Evolutionary conservation across 2,797 vertebrate genomes (phyloP).

Genomic region (Fistularia commersonii): DNA sequence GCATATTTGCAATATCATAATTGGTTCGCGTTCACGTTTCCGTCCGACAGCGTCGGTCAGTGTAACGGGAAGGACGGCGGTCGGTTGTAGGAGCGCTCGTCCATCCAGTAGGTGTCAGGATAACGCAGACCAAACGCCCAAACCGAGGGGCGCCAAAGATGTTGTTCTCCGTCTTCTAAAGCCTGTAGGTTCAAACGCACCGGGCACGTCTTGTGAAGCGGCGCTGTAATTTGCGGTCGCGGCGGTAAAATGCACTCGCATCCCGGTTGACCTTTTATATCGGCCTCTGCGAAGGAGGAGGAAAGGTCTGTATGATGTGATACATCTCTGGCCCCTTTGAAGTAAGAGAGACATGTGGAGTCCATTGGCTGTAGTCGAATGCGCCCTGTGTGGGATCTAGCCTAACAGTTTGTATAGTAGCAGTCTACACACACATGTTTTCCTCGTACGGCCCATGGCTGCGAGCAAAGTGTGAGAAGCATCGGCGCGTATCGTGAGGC

Average conservation of each 20-base stretch:
- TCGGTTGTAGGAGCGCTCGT: not conserved
- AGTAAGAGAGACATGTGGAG: constrained; percentile 55
- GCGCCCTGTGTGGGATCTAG: constrained; percentile 58
- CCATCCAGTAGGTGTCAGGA: constrained; percentile 54
- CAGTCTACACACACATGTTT: constrained; percentile 34
- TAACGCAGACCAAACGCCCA: constrained; percentile 32
- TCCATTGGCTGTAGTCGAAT: constrained; percentile 46
- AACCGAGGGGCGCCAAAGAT: not conserved
- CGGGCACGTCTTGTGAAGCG: too few species aligned
- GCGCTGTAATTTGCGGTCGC: too few species aligned
- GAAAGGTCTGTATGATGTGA: constrained; percentile 30
- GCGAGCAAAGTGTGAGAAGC: too few species aligned
- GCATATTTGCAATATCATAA: not conserved
- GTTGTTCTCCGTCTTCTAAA: not conserved
- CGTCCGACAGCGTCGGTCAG: not conserved
- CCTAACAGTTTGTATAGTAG: constrained; percentile 45
- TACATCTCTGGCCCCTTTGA: constrained; percentile 41
- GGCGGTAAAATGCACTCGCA: too few species aligned
- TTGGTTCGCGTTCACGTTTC: not conserved
- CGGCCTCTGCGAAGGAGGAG: constrained; percentile 10
- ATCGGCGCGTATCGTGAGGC: too few species aligned
- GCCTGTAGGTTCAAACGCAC: too few species aligned
- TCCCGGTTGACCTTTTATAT: constrained; percentile 3
- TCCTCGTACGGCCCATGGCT: constrained; percentile 20
- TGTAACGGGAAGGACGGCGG: too few species aligned